Percentiles rank a stretch among this genome's conserved stretches.
phyloP scores from a whole-genome alignment of 2,888 invertebrate species.

The Beris chalybata region DNA sequence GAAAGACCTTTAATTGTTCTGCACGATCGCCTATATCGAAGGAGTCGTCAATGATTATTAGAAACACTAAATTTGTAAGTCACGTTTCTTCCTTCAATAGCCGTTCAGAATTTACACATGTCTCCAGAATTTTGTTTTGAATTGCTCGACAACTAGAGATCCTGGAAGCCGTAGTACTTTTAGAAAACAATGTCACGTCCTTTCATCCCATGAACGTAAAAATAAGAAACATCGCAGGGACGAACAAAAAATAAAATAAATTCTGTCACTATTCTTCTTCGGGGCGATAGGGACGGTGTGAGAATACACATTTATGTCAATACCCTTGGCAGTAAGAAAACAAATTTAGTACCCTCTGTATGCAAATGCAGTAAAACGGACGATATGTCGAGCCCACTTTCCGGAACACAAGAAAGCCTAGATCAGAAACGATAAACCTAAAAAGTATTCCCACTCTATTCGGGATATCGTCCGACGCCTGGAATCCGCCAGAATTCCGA shows the following conservation, averaged over 20 bases:
- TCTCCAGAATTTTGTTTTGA: constrained; percentile 15
- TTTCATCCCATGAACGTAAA: constrained; percentile 16
- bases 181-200: constrained; percentile 25
- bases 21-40: too few relatives aligned
- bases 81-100: constrained; percentile 19
- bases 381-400: background rate
- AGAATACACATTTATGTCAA: constrained; percentile 17
- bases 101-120: constrained; percentile 8
- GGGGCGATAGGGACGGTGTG: background rate
- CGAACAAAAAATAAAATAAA: constrained; percentile 22
- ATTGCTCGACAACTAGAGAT: constrained; percentile 1
- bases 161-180: constrained; percentile 3
- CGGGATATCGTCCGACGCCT: constrained; percentile 7
- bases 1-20: too few relatives aligned
- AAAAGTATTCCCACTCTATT: constrained; percentile 8
- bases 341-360: constrained; percentile 21
- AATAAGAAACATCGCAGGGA: constrained; percentile 11
- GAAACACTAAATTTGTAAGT: background rate
- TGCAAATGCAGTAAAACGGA: constrained; percentile 19
- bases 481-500: background rate
- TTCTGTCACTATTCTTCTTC: constrained; percentile 20
- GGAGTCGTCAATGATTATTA: too few relatives aligned
- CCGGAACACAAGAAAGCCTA: background rate
- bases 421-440: constrained; percentile 25
- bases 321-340: constrained; percentile 11